Evolutionary conservation across 2,888 invertebrate genomes (phyloP), one percentile per base, ranked within the genome.

Genomic region (Heliconius ismenius): DNA sequence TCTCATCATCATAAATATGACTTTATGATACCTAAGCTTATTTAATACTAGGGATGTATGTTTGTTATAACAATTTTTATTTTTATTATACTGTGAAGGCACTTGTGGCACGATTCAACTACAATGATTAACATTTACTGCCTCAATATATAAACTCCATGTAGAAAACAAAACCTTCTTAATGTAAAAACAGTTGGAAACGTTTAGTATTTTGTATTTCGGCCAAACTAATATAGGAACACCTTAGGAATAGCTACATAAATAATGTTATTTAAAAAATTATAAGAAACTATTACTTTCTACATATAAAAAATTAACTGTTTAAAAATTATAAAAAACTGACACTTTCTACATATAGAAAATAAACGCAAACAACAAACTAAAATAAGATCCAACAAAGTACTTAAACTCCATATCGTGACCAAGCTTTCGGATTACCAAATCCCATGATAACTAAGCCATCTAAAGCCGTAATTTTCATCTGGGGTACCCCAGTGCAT

Each of bases 401-500:
- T 62, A 62, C 72, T 72, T 72, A 72, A 62, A 32, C 39, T 36
- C 10, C 36, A 39, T 72, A 72, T 72, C 72, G 72, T 62, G 49
- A 21, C 49, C 68, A 49, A 69, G 69, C 69, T 69, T 69, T 60
- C 28, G 43, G 49, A 69, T 76, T 63, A 60, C 74, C 36, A 26
- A 72, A 74, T 69, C 60, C 68, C 58, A 68, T 43, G 58, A 78
- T 74, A 79, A 78, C 76, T 77, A 79, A 81, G 79, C 72, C 75
- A 72, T 73, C 65, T 73, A 79, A 80, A 77, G 79, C 79, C 77
- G 73, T 65, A 81, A 79, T 75, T 76, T 78, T 70, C 78, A 76
- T 78, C 81, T 58, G 79, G 9, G 54, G 54, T 70, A 83, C 82
- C 83, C 83, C 82, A 76, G 77, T 49, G 78, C 82, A 83, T 84